Base-by-base conservation (phyloP, 1,140 invertebrate species). In the Lordiphosa stackelbergi region DNA sequence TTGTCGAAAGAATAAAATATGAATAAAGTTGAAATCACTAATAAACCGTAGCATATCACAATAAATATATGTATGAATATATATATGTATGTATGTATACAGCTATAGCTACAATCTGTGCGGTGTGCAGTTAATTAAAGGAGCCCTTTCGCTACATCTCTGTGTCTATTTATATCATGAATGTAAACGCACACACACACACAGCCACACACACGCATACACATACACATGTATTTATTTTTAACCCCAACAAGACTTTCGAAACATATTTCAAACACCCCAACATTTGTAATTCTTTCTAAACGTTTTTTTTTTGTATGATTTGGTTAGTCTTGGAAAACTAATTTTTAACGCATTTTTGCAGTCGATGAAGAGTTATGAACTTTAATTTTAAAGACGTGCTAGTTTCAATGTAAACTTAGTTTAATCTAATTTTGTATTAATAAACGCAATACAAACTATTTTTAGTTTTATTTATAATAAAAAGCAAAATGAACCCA, bases 381-480 rank as follows among this genome's bases (percentile, higher is more conserved):
- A 71, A 62, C 56, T 52, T 65, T 81, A 71, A 54, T 69, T 69
- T 69, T 69, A 69, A 69, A 48, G 65, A 69, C 46, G 65, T 69
- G 51, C 64, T 83, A 79, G 77, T 83, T 83, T 75, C 66, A 79
- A 83, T 71, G 66, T 79, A 79, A 79, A 63, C 59, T 58, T 75
- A 79, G 75, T 48, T 79, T 79, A 69, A 79, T 79, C 45, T 69
- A 64, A 75, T 58, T 72, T 81, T 75, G 66, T 79, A 83, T 79
- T 79, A 79, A 81, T 83, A 83, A 83, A 79, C 66, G 77, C 75
- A 83, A 79, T 83, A 75, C 71, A 79, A 79, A 81, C 66, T 79
- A 83, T 71, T 70, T 79, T 79, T 79, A 79, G 72, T 79, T 81
- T 75, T 79, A 83, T 79, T 83, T 81, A 73, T 22, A 40, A 43